Conservation (phyloP, 2,888 invertebrate species). For the Hartigia nigra region DNA sequence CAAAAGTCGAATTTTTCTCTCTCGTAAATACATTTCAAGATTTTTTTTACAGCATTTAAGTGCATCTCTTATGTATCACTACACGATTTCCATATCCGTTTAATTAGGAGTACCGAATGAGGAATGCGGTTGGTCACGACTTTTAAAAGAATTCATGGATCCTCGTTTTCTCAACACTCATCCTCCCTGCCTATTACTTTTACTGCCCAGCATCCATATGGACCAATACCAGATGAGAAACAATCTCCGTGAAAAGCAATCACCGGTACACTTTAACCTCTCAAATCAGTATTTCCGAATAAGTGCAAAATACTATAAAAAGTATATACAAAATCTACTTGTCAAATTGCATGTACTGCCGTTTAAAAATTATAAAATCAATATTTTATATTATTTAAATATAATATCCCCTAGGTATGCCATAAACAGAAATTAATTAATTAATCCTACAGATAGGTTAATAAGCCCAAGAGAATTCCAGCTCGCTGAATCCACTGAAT, state of each 20-base stretch:
- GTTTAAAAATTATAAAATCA: no score
- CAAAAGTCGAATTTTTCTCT: no score
- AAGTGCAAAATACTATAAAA: no score
- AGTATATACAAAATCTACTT: no score
- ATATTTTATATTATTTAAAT: background rate
- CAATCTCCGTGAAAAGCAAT: no score
- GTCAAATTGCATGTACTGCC: no score
- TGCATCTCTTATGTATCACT: background rate
- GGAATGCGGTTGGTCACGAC: conserved; percentile 9
- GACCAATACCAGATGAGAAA: no score
- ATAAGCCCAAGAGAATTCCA: background rate
- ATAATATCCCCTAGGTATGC: background rate
- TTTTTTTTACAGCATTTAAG: background rate
- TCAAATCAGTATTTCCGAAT: no score
- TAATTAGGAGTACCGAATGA: conserved; percentile 16
- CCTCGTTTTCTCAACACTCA: background rate
- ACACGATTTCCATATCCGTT: background rate
- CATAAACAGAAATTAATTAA: background rate
- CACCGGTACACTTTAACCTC: no score
- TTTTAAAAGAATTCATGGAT: background rate
- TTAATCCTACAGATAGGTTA: background rate
- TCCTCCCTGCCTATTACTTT: no score
- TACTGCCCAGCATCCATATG: no score
- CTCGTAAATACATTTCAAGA: background rate
- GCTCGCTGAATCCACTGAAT: background rate